Conservation (phyloP, 2,797 vertebrate species). For the Steatocranus sp. region DNA sequence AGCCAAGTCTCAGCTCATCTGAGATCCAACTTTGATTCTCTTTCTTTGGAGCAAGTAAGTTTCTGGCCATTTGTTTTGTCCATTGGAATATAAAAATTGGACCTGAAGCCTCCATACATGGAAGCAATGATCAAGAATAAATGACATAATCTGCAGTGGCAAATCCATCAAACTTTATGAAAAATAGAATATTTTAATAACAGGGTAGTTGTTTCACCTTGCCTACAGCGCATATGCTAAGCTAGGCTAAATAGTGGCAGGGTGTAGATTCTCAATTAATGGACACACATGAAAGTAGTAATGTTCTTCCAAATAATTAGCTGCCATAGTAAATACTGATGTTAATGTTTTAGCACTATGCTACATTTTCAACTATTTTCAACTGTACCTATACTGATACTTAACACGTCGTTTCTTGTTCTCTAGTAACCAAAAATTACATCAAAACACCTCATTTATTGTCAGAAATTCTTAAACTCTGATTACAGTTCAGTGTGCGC, state of each 20-base stretch:
- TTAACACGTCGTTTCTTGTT: background rate
- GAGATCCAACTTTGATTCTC: background rate
- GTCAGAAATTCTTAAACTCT: background rate
- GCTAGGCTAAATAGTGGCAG: background rate
- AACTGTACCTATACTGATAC: background rate
- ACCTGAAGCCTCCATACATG: background rate
- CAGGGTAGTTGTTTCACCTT: background rate
- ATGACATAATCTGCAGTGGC: background rate
- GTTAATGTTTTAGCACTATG: background rate
- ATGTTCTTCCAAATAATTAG: background rate
- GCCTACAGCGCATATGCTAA: background rate
- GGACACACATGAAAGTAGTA: background rate
- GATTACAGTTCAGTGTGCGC: background rate
- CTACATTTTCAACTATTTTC: background rate
- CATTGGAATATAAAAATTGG: background rate
- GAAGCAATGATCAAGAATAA: background rate
- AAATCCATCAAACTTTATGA: background rate
- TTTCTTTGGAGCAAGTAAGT: background rate
- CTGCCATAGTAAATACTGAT: background rate
- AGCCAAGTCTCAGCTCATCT: constrained; percentile 15
- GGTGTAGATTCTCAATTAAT: background rate
- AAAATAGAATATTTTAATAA: background rate
- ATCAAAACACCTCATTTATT: background rate
- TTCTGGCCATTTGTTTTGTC: background rate
- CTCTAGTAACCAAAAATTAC: background rate